phyloP scores from a whole-genome alignment of 2,113 vertebrate species.

The Cyrtonyx montezumae region DNA sequence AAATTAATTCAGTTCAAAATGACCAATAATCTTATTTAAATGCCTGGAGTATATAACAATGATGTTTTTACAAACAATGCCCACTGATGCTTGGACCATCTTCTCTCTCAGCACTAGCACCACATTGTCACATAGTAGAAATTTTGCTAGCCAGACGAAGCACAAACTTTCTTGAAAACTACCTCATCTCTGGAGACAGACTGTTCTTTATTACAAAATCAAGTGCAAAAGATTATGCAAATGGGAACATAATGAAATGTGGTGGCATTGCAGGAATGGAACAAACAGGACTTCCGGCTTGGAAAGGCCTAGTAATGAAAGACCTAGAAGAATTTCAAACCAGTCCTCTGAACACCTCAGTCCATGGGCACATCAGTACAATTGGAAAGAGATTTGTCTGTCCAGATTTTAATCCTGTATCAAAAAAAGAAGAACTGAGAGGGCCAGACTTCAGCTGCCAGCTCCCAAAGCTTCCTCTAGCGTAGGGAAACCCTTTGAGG shows the following conservation, averaged over 20 bases:
- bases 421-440: background rate
- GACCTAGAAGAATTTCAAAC: background rate
- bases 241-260: background rate
- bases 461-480: background rate
- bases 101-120: background rate
- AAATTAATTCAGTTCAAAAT: background rate
- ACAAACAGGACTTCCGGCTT: background rate
- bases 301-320: background rate
- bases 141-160: background rate
- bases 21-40: background rate
- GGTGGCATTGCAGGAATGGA: background rate
- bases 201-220: background rate
- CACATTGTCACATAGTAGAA: background rate
- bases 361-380: background rate
- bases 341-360: rapidly evolving
- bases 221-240: background rate
- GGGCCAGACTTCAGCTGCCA: background rate
- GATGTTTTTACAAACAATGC: background rate
- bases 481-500: background rate
- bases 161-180: background rate
- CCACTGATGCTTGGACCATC: background rate
- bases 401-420: background rate
- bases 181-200: background rate
- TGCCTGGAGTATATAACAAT: background rate
- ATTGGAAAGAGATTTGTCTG: background rate